These are phyloP conservation scores for Oreohelix idahoensis DNA, from an alignment of 1,140 invertebrate species.

Conservation along the genomic window DNA sequence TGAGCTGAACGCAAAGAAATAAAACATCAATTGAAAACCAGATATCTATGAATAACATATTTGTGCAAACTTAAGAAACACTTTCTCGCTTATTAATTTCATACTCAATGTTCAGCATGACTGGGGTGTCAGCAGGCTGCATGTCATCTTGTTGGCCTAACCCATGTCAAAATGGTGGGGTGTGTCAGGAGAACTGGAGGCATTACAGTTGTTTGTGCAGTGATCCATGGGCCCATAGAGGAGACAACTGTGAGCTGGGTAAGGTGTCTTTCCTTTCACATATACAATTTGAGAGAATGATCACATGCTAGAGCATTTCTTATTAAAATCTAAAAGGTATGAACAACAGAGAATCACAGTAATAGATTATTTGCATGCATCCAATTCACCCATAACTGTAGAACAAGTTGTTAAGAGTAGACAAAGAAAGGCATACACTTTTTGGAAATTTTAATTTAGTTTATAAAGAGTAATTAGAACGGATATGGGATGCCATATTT, in stretches of 20 bases:
- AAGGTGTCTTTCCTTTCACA: constrained; percentile 63
- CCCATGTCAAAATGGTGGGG: constrained; percentile 91
- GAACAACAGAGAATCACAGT: no score
- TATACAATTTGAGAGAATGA: neutral
- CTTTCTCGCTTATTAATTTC: neutral
- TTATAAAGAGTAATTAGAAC: no score
- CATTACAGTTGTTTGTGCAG: constrained; percentile 85
- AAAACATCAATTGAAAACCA: no score
- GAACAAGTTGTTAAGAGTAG: no score
- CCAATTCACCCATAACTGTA: no score
- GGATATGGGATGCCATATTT: no score
- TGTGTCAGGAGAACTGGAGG: constrained; percentile 93
- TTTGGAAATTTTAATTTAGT: no score
- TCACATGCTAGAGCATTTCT: no score
- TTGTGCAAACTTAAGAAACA: neutral
- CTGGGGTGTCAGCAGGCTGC: constrained; percentile 86
- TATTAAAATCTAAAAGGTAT: no score
- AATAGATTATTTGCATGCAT: no score
- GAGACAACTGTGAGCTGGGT: constrained; percentile 91
- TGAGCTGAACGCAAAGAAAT: no score
- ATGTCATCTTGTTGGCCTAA: constrained; percentile 94
- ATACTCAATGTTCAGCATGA: constrained; percentile 38
- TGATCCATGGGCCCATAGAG: constrained; percentile 92
- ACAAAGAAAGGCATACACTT: no score
- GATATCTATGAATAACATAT: neutral